A percentile compares a stretch with the other conserved stretches of the same genome.
Conservation (phyloP, 2,113 vertebrate genomes). For the Zingel zingel region DNA sequence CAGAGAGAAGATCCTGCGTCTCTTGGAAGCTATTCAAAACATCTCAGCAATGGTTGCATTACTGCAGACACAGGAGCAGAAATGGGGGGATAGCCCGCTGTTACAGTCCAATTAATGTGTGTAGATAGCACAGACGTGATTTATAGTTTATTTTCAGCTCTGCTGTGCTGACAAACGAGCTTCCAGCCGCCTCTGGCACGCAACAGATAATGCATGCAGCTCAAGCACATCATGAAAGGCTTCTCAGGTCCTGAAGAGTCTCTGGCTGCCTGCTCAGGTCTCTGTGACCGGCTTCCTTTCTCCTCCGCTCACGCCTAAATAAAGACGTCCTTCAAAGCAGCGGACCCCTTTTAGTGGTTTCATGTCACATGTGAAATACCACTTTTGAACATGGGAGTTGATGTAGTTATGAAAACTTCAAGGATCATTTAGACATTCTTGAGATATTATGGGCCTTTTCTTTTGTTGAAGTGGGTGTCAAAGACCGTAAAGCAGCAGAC, state of each 20-base stretch:
- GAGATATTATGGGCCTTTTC: constrained; percentile 44
- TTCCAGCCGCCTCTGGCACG: constrained; percentile 63
- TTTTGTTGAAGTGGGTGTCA: constrained; percentile 42
- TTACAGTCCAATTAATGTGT: constrained; percentile 83
- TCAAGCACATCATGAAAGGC: constrained; percentile 74
- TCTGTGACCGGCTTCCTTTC: constrained; percentile 28
- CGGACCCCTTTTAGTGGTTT: constrained; percentile 42
- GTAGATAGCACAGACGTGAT: constrained; percentile 75
- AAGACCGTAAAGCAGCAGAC: constrained; percentile 32
- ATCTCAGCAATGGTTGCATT: constrained; percentile 56
- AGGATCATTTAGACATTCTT: constrained; percentile 69
- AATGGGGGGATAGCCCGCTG: constrained; percentile 45
- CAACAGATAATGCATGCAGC: constrained; percentile 67
- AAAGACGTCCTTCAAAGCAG: constrained; percentile 67
- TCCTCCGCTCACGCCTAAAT: constrained; percentile 63
- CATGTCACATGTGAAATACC: constrained; percentile 47
- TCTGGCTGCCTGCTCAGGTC: constrained; percentile 43
- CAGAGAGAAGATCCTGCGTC: constrained; percentile 54
- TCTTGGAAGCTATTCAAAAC: constrained; percentile 76
- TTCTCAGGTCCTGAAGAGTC: constrained; percentile 42
- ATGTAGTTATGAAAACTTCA: constrained; percentile 67
- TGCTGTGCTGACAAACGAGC: constrained; percentile 70
- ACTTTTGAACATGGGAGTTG: constrained; percentile 43
- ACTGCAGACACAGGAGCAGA: constrained; percentile 44
- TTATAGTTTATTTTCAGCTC: constrained; percentile 69